Evolutionary conservation across 2,888 invertebrate species (phyloP).

Genomic region (Chaitophorus viminalis): DNA sequence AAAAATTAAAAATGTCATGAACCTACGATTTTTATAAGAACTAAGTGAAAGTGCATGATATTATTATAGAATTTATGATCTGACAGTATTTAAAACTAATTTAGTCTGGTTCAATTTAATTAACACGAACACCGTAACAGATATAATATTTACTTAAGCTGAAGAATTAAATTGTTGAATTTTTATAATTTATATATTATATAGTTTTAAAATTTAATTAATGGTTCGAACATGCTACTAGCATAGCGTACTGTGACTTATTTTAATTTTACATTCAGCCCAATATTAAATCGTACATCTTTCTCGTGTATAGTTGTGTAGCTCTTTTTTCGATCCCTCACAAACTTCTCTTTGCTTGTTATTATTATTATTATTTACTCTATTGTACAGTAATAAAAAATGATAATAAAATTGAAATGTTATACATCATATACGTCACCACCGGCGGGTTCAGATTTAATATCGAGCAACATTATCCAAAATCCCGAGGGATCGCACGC

Average conservation of each 20-base stretch:
- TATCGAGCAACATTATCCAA: slow-evolving; percentile 37
- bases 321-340: background rate
- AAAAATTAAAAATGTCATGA: too few species aligned
- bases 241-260: too few species aligned
- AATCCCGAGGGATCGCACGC: slow-evolving; percentile 27
- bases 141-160: too few species aligned
- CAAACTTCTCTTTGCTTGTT: background rate
- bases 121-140: too few species aligned
- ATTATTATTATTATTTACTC: background rate
- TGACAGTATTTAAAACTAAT: background rate
- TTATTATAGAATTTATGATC: too few species aligned
- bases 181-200: background rate
- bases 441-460: slow-evolving; percentile 30
- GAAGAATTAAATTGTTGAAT: too few species aligned
- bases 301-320: background rate
- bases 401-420: slow-evolving; percentile 17
- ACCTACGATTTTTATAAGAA: too few species aligned
- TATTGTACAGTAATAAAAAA: slow-evolving; percentile 22
- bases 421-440: background rate
- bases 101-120: background rate
- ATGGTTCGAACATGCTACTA: background rate
- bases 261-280: slow-evolving; percentile 1
- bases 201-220: background rate
- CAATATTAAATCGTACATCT: slow-evolving; percentile 6
- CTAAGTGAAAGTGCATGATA: too few species aligned